These are phyloP conservation scores for Ceratina calcarata DNA, from an alignment of 1,140 invertebrate species.

Conservation along the genomic window DNA sequence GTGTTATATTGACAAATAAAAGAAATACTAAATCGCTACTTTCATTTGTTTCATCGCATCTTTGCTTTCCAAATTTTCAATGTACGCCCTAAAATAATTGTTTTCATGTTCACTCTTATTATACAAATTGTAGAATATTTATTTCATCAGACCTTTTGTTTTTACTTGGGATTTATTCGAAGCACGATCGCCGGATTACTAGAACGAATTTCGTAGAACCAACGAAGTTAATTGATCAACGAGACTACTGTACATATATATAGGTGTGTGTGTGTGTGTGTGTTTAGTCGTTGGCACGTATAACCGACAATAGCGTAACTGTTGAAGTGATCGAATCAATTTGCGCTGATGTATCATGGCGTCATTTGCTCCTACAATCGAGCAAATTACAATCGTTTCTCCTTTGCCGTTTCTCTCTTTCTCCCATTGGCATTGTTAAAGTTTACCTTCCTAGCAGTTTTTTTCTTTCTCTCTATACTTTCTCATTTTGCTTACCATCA, in stretches of 20 bases:
- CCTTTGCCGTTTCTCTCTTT: background rate
- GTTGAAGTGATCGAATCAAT: slow-evolving; percentile 56
- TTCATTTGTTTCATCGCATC: too few species aligned
- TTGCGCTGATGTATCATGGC: slow-evolving; percentile 59
- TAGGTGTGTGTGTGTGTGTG: background rate
- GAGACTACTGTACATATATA: background rate
- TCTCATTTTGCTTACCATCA: too few species aligned
- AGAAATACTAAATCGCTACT: too few species aligned
- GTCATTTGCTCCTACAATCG: slow-evolving; percentile 59
- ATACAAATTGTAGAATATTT: too few species aligned
- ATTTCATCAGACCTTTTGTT: background rate
- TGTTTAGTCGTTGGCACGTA: slow-evolving; percentile 22
- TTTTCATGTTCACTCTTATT: too few species aligned
- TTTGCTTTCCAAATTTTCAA: too few species aligned
- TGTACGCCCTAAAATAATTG: too few species aligned
- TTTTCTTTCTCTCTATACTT: too few species aligned
- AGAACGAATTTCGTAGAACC: slow-evolving; percentile 24
- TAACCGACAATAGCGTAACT: slow-evolving; percentile 3
- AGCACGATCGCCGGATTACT: background rate
- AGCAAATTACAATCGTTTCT: slow-evolving; percentile 44
- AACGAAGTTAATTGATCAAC: slow-evolving; percentile 48
- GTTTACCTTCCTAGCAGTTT: background rate
- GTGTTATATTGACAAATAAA: too few species aligned
- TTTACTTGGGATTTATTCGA: background rate
- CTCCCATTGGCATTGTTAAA: background rate